A percentile compares a stretch with the other conserved stretches of the same genome.
Evolutionary conservation across 1,140 invertebrate species (phyloP).

Genomic region (Colletes gigas): DNA sequence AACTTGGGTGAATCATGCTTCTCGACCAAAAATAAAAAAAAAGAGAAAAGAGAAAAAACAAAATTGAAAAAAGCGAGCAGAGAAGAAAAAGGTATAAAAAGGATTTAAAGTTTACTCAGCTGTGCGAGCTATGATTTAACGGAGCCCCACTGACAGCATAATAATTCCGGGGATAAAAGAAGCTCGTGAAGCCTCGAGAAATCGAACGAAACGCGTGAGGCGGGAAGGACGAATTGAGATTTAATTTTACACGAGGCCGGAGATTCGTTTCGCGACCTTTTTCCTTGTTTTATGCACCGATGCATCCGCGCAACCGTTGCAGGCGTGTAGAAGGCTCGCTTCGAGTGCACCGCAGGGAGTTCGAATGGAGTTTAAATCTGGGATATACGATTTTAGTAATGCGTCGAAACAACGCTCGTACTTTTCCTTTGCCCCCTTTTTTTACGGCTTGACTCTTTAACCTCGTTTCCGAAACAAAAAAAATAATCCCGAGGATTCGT

Average conservation of each 20-base stretch:
- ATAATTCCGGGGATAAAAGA: constrained; percentile 9
- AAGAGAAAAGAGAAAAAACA: too few relatives aligned
- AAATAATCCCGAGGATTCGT: background rate
- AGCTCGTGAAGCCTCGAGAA: background rate
- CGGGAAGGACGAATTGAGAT: constrained; percentile 32
- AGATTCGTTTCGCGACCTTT: constrained; percentile 28
- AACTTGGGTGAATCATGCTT: constrained; percentile 29
- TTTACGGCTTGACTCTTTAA: constrained; percentile 1
- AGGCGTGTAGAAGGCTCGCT: background rate
- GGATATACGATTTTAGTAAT: constrained; percentile 29
- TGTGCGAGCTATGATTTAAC: constrained; percentile 22
- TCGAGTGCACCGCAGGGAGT: constrained; percentile 6
- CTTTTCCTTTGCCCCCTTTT: background rate
- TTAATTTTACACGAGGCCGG: constrained; percentile 50
- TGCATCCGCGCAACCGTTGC: background rate
- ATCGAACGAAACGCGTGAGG: constrained; percentile 9
- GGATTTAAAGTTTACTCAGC: constrained; percentile 4
- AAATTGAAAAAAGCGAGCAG: constrained; percentile 13
- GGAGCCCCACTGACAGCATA: constrained; percentile 1
- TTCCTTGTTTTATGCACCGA: constrained; percentile 6
- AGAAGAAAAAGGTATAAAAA: background rate
- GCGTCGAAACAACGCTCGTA: constrained; percentile 10
- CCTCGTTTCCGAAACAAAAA: background rate
- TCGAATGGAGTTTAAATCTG: constrained; percentile 36
- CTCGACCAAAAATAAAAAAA: background rate